Evolutionary conservation across 2,113 vertebrate species (phyloP).

Genomic region (Anolis carolinensis): DNA sequence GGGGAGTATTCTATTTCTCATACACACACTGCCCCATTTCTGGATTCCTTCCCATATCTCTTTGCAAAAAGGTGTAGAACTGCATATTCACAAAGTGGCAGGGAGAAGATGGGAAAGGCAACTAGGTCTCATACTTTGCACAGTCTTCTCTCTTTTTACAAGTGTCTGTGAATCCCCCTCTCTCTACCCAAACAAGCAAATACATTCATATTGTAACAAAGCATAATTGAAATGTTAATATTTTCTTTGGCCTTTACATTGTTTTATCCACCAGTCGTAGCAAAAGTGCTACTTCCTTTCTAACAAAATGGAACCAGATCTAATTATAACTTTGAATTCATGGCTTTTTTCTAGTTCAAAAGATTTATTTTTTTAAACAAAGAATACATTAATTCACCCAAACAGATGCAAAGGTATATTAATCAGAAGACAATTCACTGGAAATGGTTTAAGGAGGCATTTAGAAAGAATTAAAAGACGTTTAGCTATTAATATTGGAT

Average conservation of each 20-base stretch:
- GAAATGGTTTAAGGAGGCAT: not conserved
- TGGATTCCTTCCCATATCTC: not conserved
- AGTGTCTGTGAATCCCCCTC: conserved; percentile 50
- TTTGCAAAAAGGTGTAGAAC: not conserved
- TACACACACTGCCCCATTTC: not conserved
- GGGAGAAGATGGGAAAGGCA: not conserved
- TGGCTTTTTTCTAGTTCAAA: conserved; percentile 65
- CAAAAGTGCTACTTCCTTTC: conserved; percentile 66
- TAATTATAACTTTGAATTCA: conserved; percentile 73
- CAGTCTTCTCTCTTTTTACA: conserved; percentile 47
- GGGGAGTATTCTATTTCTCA: not conserved
- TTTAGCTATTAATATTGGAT: not conserved
- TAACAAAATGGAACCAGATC: conserved; percentile 66
- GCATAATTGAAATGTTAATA: conserved; percentile 67
- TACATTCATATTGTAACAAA: conserved; percentile 62
- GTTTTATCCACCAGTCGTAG: conserved; percentile 71
- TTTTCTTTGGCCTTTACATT: conserved; percentile 72
- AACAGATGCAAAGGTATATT: conserved; percentile 30
- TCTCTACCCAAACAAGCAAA: conserved; percentile 51
- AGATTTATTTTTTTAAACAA: conserved; percentile 52
- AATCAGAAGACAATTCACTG: not conserved
- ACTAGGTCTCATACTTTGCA: not conserved
- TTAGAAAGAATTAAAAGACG: not conserved
- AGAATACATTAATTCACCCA: conserved; percentile 50
- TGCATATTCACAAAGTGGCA: not conserved